Evolutionary conservation across 2,113 vertebrate genomes (phyloP).

Genomic region (Gobio gobio): DNA sequence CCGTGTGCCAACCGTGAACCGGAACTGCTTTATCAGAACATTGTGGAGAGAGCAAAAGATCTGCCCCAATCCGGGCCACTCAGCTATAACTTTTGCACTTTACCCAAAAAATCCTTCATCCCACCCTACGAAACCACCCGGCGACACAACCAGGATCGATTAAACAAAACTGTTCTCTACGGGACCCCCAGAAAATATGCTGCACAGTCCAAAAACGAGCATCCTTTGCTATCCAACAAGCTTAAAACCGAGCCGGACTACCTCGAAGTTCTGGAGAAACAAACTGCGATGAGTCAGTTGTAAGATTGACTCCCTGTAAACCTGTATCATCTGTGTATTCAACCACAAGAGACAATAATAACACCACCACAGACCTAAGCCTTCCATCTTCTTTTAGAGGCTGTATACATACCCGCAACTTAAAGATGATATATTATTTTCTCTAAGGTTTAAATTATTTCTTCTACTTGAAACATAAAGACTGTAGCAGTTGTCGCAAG

Average conservation of each 20-base stretch:
- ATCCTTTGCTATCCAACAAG: conserved; percentile 91
- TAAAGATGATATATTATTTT: conserved; percentile 73
- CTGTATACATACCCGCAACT: conserved; percentile 69
- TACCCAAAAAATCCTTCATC: conserved; percentile 93
- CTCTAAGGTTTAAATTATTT: conserved; percentile 78
- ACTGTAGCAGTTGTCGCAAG: conserved; percentile 70
- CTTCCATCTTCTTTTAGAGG: conserved; percentile 65
- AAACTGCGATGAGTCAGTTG: conserved; percentile 97
- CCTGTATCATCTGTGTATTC: conserved; percentile 71
- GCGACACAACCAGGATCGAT: conserved; percentile 89
- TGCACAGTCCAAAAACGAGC: conserved; percentile 87
- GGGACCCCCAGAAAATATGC: conserved; percentile 94
- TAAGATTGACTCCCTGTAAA: conserved; percentile 67
- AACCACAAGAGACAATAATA: conserved; percentile 62
- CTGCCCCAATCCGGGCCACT: conserved; percentile 84
- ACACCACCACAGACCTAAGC: conserved; percentile 60
- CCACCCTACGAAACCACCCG: conserved; percentile 87
- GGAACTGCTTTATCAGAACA: conserved; percentile 94
- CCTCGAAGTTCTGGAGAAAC: conserved; percentile 99
- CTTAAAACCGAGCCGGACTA: conserved; percentile 96
- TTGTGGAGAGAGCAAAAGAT: conserved; percentile 89
- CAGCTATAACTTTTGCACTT: conserved; percentile 97
- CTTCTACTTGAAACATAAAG: conserved; percentile 68
- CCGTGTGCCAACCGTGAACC: conserved; percentile 77
- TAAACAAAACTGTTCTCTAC: conserved; percentile 95